A percentile compares a stretch with the other conserved stretches of the same genome.
Evolutionary conservation across 1,140 invertebrate genomes (phyloP).

Genomic region (Camponotus floridanus): DNA sequence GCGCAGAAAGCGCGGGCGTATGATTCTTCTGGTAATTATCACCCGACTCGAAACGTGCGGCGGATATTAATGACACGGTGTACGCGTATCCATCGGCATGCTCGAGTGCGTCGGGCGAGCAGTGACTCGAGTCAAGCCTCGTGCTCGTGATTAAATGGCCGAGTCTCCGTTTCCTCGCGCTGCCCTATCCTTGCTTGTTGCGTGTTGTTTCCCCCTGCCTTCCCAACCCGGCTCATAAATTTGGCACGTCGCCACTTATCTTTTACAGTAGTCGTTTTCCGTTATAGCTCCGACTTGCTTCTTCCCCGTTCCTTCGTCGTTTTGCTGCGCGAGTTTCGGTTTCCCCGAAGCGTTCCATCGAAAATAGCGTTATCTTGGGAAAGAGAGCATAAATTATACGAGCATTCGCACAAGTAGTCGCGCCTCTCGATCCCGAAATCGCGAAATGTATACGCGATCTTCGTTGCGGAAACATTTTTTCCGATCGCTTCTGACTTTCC

Average conservation of each 20-base stretch:
- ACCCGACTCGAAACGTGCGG: neutral
- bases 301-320: neutral
- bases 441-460: neutral
- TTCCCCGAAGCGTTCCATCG: slow-evolving; percentile 26
- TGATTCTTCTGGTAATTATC: slow-evolving; percentile 24
- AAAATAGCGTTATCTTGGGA: slow-evolving; percentile 48
- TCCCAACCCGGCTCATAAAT: neutral
- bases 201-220: neutral
- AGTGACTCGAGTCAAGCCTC: neutral
- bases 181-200: slow-evolving; percentile 11
- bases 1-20: neutral
- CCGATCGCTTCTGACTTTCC: neutral
- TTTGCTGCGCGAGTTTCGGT: slow-evolving; percentile 3
- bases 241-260: slow-evolving; percentile 43
- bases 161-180: neutral
- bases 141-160: neutral
- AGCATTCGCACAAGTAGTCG: slow-evolving; percentile 16
- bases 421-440: neutral
- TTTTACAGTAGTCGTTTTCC: slow-evolving; percentile 32
- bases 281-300: neutral
- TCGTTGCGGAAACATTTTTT: neutral
- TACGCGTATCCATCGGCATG: neutral
- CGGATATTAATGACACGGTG: neutral
- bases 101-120: neutral
- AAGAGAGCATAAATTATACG: slow-evolving; percentile 18